phyloP scores from a whole-genome alignment of 1,140 invertebrate species.

The Homalodisca vitripennis region DNA sequence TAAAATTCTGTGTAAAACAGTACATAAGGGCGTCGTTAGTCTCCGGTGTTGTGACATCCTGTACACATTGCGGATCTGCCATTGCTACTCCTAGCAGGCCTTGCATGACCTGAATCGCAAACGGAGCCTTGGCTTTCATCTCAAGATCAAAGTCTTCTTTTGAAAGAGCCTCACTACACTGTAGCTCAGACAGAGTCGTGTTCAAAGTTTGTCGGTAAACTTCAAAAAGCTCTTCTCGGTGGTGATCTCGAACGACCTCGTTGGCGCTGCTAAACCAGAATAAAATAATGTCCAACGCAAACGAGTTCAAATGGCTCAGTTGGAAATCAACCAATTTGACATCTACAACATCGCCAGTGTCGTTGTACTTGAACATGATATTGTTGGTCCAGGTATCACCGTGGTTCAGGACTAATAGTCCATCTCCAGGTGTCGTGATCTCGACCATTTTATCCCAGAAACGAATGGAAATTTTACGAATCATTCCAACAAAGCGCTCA shows the following conservation, averaged over 20 bases:
- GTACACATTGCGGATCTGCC: no score
- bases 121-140: no score
- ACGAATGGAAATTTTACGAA: neutral
- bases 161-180: neutral
- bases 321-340: slow-evolving; percentile 30
- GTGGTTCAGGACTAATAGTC: slow-evolving; percentile 27
- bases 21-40: no score
- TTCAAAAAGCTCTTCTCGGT: neutral
- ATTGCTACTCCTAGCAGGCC: no score
- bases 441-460: neutral
- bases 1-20: no score
- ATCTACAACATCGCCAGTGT: neutral
- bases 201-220: slow-evolving; percentile 3
- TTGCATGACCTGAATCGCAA: no score
- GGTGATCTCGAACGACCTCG: neutral
- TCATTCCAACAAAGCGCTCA: no score
- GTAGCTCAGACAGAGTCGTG: neutral
- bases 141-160: neutral
- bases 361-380: slow-evolving; percentile 32
- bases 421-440: neutral
- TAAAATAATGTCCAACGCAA: slow-evolving; percentile 33
- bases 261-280: slow-evolving; percentile 32
- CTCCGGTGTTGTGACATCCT: no score
- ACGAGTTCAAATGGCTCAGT: slow-evolving; percentile 17
- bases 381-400: slow-evolving; percentile 40